Evolutionary conservation across 2,113 vertebrate species (phyloP).

Genomic region (Gnathonemus longibarbis): DNA sequence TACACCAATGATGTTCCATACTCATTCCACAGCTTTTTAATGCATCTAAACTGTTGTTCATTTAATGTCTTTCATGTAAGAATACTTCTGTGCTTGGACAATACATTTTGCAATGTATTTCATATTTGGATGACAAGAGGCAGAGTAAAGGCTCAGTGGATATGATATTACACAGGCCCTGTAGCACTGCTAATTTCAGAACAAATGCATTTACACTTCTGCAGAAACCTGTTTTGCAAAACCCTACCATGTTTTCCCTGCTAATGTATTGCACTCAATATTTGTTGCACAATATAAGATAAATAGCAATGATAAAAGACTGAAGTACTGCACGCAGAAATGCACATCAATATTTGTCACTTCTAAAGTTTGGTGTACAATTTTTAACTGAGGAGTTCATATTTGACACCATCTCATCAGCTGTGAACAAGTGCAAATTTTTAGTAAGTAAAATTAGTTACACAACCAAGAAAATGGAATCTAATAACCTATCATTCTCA

Average conservation of each 20-base stretch:
- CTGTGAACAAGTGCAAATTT: background rate
- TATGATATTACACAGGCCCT: background rate
- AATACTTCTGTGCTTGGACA: background rate
- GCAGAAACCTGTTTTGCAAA: background rate
- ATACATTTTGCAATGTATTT: background rate
- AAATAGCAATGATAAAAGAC: background rate
- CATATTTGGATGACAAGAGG: background rate
- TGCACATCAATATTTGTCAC: background rate
- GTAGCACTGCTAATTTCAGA: background rate
- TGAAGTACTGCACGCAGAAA: background rate
- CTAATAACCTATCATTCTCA: background rate
- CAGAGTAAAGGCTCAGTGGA: background rate
- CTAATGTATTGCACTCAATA: background rate
- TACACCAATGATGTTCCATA: too few species aligned
- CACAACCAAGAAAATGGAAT: background rate
- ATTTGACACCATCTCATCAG: background rate
- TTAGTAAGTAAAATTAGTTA: background rate
- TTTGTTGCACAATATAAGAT: constrained; percentile 6
- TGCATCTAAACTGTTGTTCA: background rate
- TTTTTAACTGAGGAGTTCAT: background rate
- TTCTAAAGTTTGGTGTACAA: background rate
- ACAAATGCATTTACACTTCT: background rate
- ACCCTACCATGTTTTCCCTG: background rate
- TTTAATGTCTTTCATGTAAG: background rate
- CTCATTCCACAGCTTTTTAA: background rate